Percentiles rank a stretch among this genome's conserved stretches.
phyloP scores from a whole-genome alignment of 2,888 invertebrate species.

The Lasioglossum figueresi region DNA sequence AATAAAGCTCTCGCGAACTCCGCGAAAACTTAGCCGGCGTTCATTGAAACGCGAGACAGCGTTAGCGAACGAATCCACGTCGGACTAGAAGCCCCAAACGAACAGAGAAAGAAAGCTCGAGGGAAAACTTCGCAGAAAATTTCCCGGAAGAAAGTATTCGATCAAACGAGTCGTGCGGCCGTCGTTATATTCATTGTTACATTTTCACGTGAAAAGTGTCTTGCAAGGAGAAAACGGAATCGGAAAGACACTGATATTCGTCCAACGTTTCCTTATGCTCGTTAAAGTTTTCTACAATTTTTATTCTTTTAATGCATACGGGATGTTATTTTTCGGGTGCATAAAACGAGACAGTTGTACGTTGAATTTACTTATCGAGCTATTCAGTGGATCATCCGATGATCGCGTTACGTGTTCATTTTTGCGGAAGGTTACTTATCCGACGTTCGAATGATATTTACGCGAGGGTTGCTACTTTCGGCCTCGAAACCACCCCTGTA shows the following conservation, averaged over 20 bases:
- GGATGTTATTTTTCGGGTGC: background rate
- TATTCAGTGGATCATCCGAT: too few species aligned
- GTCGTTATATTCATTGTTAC: background rate
- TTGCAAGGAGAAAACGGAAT: background rate
- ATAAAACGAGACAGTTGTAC: too few species aligned
- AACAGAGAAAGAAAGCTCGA: background rate
- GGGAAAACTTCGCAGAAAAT: slow-evolving; percentile 3
- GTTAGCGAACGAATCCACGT: background rate
- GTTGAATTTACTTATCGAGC: too few species aligned
- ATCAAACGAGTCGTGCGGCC: background rate
- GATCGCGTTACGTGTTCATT: background rate
- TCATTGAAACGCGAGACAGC: background rate
- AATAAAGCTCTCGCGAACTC: background rate
- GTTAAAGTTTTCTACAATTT: background rate
- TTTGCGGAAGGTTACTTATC: background rate
- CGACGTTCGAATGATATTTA: background rate
- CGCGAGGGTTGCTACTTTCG: background rate
- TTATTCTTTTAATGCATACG: too few species aligned
- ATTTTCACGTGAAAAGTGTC: background rate
- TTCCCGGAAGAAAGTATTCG: background rate
- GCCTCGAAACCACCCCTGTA: slow-evolving; percentile 3
- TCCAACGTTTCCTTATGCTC: too few species aligned
- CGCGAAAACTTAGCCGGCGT: background rate
- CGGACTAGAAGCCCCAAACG: background rate
- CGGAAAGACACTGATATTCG: background rate